phyloP scores from a whole-genome alignment of 2,113 vertebrate genomes.

The Prionailurus bengalensis region DNA sequence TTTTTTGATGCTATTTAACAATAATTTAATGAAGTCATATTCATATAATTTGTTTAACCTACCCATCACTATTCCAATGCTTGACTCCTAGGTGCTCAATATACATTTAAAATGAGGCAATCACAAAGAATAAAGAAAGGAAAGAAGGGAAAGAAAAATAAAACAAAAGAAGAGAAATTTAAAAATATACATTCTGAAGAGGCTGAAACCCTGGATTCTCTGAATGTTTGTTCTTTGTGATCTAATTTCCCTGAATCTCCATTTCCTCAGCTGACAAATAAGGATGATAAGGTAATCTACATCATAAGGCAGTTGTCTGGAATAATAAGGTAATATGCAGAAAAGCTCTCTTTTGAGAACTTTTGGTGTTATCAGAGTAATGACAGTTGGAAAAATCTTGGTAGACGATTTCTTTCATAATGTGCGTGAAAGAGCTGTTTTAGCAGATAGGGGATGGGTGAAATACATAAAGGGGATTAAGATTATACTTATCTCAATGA shows the following conservation, averaged over 20 bases:
- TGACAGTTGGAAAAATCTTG: background rate
- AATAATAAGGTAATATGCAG: background rate
- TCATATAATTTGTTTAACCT: background rate
- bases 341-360: background rate
- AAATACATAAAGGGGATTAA: background rate
- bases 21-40: background rate
- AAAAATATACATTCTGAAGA: background rate
- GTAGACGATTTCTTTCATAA: background rate
- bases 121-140: background rate
- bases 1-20: background rate
- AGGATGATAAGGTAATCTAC: background rate
- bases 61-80: background rate
- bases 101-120: constrained; percentile 5
- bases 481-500: background rate
- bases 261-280: background rate
- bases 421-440: background rate
- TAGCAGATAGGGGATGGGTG: background rate
- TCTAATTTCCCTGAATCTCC: constrained; percentile 6
- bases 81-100: background rate
- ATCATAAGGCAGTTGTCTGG: background rate
- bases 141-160: background rate
- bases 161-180: background rate
- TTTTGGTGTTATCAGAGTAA: background rate
- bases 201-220: background rate
- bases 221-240: background rate